Conservation (phyloP, 1,140 invertebrate species). For the Sinonovacula constricta region DNA sequence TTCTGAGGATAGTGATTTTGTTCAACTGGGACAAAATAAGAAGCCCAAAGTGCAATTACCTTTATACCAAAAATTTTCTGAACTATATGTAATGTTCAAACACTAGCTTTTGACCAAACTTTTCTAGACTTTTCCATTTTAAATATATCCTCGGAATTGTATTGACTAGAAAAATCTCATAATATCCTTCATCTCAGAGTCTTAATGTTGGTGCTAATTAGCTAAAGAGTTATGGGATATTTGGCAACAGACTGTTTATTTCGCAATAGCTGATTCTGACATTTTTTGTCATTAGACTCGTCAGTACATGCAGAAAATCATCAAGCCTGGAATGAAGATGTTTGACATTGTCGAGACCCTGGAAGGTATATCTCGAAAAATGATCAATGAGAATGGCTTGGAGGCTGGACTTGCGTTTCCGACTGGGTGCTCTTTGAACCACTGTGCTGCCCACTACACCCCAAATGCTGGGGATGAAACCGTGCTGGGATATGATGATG, state of each 20-base stretch:
- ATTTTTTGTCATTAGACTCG: conserved; percentile 85
- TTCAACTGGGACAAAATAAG: too few relatives aligned
- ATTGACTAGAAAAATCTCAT: too few relatives aligned
- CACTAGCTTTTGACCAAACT: too few relatives aligned
- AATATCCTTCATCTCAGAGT: background rate
- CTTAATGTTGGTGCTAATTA: background rate
- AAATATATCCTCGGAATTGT: too few relatives aligned
- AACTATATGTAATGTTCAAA: too few relatives aligned
- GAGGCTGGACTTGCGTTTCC: conserved; percentile 99
- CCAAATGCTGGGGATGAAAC: conserved; percentile 99
- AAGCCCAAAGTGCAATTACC: too few relatives aligned
- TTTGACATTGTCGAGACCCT: conserved; percentile 98
- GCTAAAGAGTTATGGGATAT: too few relatives aligned
- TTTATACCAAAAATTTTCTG: too few relatives aligned
- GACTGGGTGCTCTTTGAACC: conserved; percentile 98
- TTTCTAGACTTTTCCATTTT: too few relatives aligned
- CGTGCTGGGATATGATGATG: conserved; percentile 96
- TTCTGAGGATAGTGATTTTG: too few relatives aligned
- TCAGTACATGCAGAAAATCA: conserved; percentile 92
- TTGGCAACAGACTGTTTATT: too few relatives aligned
- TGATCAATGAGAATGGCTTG: conserved; percentile 97
- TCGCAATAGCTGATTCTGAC: too few relatives aligned
- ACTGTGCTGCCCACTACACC: conserved; percentile 99
- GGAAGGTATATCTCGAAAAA: conserved; percentile 92
- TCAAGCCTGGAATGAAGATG: conserved; percentile 99